Percentiles rank a stretch among this genome's conserved stretches.
Conservation (phyloP, 2,888 invertebrate species). For the Aspidiotus destructor region DNA sequence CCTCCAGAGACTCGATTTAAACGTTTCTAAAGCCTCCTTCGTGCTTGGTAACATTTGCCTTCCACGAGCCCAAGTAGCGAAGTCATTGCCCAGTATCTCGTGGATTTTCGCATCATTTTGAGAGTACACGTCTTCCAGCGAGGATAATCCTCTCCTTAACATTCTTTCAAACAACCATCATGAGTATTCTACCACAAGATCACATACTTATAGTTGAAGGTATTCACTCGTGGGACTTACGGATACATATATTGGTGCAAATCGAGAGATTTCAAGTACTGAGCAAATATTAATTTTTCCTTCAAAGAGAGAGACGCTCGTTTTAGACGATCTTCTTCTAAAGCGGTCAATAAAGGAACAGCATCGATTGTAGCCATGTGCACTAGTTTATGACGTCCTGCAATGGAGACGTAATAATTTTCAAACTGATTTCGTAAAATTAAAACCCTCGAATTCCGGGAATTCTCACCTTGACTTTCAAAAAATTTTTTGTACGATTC, state of each 20-base stretch:
- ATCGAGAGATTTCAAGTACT: conserved; percentile 57
- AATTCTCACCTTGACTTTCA: background rate
- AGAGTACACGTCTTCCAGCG: conserved; percentile 86
- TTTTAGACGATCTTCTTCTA: conserved; percentile 72
- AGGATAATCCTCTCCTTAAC: conserved; percentile 68
- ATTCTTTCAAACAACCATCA: conserved; percentile 46
- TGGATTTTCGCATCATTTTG: conserved; percentile 70
- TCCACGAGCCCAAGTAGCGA: conserved; percentile 67
- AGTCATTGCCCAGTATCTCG: conserved; percentile 67
- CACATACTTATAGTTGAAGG: background rate
- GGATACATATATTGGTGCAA: conserved; percentile 42
- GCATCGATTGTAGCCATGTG: conserved; percentile 70
- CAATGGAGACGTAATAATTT: conserved; percentile 34
- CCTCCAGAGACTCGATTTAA: conserved; percentile 76
- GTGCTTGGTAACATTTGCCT: conserved; percentile 72
- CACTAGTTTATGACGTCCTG: conserved; percentile 74
- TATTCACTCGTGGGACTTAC: conserved; percentile 36
- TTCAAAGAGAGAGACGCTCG: conserved; percentile 70
- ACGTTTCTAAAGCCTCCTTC: conserved; percentile 63
- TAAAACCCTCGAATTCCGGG: background rate
- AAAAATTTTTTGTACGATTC: background rate
- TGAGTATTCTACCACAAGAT: too few species aligned
- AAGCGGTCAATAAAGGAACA: conserved; percentile 68
- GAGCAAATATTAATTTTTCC: conserved; percentile 71
- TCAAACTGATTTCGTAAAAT: background rate